Evolutionary conservation across 2,113 vertebrate species (phyloP).

Genomic region (Sinosuthora webbiana): DNA sequence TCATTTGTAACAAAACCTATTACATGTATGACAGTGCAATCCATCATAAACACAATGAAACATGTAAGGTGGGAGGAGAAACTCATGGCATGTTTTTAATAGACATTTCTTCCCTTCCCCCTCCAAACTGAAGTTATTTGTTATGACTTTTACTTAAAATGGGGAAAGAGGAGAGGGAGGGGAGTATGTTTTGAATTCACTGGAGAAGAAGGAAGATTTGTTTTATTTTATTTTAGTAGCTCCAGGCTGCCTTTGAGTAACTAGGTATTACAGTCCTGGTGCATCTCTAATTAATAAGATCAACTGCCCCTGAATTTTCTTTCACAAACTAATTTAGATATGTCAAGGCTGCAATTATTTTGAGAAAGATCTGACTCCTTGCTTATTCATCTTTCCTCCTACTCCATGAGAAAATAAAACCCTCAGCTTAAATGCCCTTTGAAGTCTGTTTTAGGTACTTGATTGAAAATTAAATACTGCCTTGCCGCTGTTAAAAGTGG

Average conservation of each 20-base stretch:
- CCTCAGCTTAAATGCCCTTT: slow-evolving; percentile 71
- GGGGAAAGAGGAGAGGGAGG: neutral
- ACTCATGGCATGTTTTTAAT: slow-evolving; percentile 36
- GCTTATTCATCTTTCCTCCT: slow-evolving; percentile 76
- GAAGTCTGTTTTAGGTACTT: slow-evolving; percentile 73
- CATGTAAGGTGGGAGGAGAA: slow-evolving; percentile 48
- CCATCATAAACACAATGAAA: slow-evolving; percentile 24
- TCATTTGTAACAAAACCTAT: slow-evolving; percentile 65
- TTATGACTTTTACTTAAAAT: slow-evolving; percentile 36
- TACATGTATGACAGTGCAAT: neutral
- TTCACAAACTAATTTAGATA: slow-evolving; percentile 80
- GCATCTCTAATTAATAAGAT: slow-evolving; percentile 80
- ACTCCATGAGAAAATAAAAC: slow-evolving; percentile 76
- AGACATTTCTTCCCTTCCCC: slow-evolving; percentile 19
- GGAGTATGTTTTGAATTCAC: slow-evolving; percentile 26
- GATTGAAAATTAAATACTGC: slow-evolving; percentile 73
- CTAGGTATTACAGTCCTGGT: slow-evolving; percentile 61
- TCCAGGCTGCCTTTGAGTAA: slow-evolving; percentile 64
- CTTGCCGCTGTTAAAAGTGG: slow-evolving; percentile 14
- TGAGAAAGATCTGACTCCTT: slow-evolving; percentile 75
- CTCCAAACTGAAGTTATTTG: neutral
- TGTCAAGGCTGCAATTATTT: slow-evolving; percentile 79
- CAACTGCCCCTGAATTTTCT: slow-evolving; percentile 77
- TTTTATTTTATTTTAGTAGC: slow-evolving; percentile 71
- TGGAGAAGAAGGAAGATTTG: slow-evolving; percentile 53